Base-by-base conservation (phyloP, 2,797 vertebrate species). In the Gymnocypris eckloni region DNA sequence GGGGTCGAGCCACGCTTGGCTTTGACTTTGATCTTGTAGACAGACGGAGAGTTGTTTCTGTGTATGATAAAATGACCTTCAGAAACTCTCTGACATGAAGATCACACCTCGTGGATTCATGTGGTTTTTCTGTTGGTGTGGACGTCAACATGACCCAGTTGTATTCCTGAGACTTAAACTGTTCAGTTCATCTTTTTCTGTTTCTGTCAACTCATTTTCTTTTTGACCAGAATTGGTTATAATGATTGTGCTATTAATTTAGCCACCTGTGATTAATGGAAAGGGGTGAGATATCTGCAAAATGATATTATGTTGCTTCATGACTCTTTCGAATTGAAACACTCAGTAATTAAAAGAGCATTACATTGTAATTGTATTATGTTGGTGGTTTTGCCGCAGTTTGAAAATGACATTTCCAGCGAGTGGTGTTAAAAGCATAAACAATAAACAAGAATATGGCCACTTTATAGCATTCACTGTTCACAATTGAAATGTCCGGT, bases 21-120 rank as follows among this genome's bases (percentile, higher is more conserved):
- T 37, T 66, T 81, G 77, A 73, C 95, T 96, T 96, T 96, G 94
- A 96, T 95, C 93, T 95, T 45, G 86, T 80, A 90, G 28, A 87
- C 90, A 15, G 61, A 87, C 86, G 86, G 59, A 69, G 87, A 73
- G n/a, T 88, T 91, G 89, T 86, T 75, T 48, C 37, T 83, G 39
- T 20, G 69, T 90, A 87, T 90, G 90, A 93, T 91, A 92, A 88
- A 88, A 92, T 41, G 33, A 54, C 79, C 45, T 70, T 54, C 11
- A 39, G 41, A 64, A 83, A 81, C 25, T 89, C 90, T 83, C 78
- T 86, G 79, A 91, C 90, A 82, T 86, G 86, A 92, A 91, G 78
- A 88, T 84, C 88, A 87, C 89, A 92, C 90, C 89, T 92, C 88
- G 88, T 92, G 70, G 13, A 72, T 33, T 75, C 16, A 54, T 69